Conservation (phyloP, 2,888 invertebrate genomes). For the Mermis nigrescens region DNA sequence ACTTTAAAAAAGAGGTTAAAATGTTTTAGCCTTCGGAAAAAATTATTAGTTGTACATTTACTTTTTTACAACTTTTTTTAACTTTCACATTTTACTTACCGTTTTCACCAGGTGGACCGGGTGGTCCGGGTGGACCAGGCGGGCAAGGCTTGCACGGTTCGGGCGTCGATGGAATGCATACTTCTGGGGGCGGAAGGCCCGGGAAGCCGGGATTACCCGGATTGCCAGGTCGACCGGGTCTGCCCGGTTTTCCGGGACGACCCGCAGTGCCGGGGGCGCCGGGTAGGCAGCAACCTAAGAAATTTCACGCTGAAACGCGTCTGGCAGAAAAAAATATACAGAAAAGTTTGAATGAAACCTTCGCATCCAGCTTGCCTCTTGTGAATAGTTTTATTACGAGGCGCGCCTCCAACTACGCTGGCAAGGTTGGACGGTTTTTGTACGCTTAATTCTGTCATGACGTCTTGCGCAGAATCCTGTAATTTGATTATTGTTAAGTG, state of each 20-base stretch:
- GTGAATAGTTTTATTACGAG: constrained; percentile 13
- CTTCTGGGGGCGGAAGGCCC: constrained; percentile 8
- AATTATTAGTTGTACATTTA: too few species aligned
- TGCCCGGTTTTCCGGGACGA: constrained; percentile 7
- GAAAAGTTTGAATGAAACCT: background rate
- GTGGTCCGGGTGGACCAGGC: constrained; percentile 10
- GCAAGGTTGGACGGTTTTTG: background rate
- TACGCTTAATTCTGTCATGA: constrained; percentile 28
- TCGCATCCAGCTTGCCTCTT: constrained; percentile 17
- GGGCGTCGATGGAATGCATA: background rate
- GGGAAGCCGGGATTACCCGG: constrained; percentile 13
- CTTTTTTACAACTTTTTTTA: too few species aligned
- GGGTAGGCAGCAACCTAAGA: constrained; percentile 15
- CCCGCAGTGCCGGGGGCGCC: constrained; percentile 16
- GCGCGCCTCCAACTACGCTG: background rate
- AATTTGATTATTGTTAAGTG: background rate
- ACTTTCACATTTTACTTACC: too few species aligned
- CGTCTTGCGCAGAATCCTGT: constrained; percentile 30
- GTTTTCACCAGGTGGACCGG: constrained; percentile 7
- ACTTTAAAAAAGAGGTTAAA: too few species aligned
- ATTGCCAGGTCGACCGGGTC: constrained; percentile 8
- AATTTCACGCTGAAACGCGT: background rate
- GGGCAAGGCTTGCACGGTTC: constrained; percentile 9
- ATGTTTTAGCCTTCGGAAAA: too few species aligned
- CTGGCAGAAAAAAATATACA: background rate